These are phyloP conservation scores for Acrocyrtus sp. DNA, from an alignment of 2,888 invertebrate genomes.

Conservation along the genomic window DNA sequence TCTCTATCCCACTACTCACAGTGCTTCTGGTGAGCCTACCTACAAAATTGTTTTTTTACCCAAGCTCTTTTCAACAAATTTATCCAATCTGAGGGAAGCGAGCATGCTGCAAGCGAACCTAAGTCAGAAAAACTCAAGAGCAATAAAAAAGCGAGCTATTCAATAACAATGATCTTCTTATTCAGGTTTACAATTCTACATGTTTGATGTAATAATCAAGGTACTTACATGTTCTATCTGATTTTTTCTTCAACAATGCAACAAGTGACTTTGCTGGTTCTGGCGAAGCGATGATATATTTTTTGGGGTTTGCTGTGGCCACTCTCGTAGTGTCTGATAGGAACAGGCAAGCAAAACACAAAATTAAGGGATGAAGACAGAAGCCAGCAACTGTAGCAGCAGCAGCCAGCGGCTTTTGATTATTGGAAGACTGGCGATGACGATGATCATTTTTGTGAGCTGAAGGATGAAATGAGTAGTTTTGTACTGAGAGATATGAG, in stretches of 20 bases:
- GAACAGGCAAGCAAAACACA: too few species aligned
- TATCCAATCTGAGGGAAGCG: background rate
- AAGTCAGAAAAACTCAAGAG: background rate
- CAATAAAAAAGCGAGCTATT: too few species aligned
- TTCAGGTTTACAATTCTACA: background rate
- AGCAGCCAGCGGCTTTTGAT: background rate
- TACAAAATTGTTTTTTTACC: background rate
- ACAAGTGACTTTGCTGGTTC: slow-evolving; percentile 7
- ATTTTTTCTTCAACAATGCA: slow-evolving; percentile 20
- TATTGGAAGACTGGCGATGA: too few species aligned
- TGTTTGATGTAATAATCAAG: background rate
- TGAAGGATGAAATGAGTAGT: slow-evolving; percentile 8
- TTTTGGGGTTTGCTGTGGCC: background rate
- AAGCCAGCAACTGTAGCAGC: too few species aligned
- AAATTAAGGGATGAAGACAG: too few species aligned
- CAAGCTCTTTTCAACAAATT: background rate
- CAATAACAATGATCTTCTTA: too few species aligned
- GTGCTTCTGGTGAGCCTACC: background rate
- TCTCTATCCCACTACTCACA: too few species aligned
- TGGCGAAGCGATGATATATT: background rate
- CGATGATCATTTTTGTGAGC: too few species aligned
- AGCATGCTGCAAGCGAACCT: background rate
- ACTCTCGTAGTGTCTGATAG: too few species aligned
- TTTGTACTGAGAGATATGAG: too few species aligned
- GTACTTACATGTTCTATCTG: slow-evolving; percentile 8